Percentiles rank a stretch among this genome's conserved stretches.
Evolutionary conservation across 2,888 invertebrate genomes (phyloP).

Genomic region (Ptychoptera albimana): DNA sequence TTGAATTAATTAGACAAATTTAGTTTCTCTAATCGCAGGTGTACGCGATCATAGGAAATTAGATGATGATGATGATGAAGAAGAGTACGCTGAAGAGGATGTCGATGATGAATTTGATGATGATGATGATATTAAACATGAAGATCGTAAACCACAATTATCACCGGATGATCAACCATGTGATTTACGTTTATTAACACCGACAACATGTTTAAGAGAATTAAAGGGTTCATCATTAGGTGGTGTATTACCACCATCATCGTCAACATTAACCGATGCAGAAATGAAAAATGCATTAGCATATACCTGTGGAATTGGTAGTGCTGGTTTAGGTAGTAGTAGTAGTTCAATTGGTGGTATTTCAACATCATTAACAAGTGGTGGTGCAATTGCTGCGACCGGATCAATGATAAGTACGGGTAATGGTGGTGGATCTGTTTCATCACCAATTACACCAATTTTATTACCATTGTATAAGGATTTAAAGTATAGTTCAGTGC

Average conservation of each 20-base stretch:
- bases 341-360: neutral
- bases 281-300: slow-evolving; percentile 4
- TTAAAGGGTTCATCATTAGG: slow-evolving; percentile 6
- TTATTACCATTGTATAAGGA: too few relatives aligned
- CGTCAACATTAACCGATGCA: neutral
- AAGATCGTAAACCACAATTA: slow-evolving; percentile 10
- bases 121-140: slow-evolving; percentile 15
- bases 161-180: slow-evolving; percentile 23
- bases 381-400: too few relatives aligned
- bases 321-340: slow-evolving; percentile 10
- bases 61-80: slow-evolving; percentile 5
- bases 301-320: slow-evolving; percentile 8
- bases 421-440: too few relatives aligned
- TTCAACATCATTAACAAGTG: too few relatives aligned
- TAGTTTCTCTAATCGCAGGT: slow-evolving; percentile 3
- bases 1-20: too few relatives aligned
- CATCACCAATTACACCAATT: too few relatives aligned
- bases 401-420: too few relatives aligned
- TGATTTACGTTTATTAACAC: slow-evolving; percentile 23
- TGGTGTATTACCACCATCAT: slow-evolving; percentile 4
- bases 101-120: slow-evolving; percentile 12
- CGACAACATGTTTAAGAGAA: slow-evolving; percentile 18
- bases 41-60: slow-evolving; percentile 12
- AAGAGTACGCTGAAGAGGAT: slow-evolving; percentile 12
- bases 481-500: too few relatives aligned